Evolutionary conservation across 2,888 invertebrate genomes (phyloP).

Genomic region (Polydesmus complanatus): DNA sequence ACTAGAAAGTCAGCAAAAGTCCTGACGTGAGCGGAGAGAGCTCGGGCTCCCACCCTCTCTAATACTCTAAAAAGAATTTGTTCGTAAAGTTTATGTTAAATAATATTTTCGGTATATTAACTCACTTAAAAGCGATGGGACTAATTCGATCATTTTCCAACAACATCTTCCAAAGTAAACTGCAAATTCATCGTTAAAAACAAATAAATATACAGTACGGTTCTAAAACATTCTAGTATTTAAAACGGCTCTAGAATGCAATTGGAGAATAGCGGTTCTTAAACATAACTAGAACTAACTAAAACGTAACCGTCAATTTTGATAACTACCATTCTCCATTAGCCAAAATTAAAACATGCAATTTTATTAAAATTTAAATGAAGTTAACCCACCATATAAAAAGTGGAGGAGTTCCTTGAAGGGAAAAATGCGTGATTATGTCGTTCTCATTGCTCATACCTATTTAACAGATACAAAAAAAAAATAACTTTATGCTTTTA

Average conservation of each 20-base stretch:
- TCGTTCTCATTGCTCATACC: conserved; percentile 90
- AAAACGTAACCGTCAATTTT: background rate
- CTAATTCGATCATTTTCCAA: conserved; percentile 85
- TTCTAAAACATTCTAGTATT: background rate
- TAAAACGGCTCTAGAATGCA: too few species aligned
- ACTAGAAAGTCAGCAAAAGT: conserved; percentile 91
- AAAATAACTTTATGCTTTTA: too few species aligned
- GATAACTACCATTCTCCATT: too few species aligned
- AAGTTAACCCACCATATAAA: conserved; percentile 53
- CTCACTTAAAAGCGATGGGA: conserved; percentile 86
- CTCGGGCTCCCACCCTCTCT: conserved; percentile 83
- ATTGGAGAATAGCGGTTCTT: too few species aligned
- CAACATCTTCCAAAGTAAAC: conserved; percentile 84
- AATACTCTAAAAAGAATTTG: conserved; percentile 53
- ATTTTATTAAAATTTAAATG: background rate
- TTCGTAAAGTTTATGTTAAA: background rate
- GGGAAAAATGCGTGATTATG: conserved; percentile 87
- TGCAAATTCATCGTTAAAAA: conserved; percentile 18
- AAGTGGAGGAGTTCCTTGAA: conserved; percentile 76
- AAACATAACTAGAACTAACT: background rate
- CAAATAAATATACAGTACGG: conserved; percentile 5
- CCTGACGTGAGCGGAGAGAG: conserved; percentile 74
- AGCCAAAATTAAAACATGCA: background rate
- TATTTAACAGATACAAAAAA: conserved; percentile 17
- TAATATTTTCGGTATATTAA: too few species aligned